Conservation (phyloP, 2,797 vertebrate genomes). For the Cossypha dichroa region DNA sequence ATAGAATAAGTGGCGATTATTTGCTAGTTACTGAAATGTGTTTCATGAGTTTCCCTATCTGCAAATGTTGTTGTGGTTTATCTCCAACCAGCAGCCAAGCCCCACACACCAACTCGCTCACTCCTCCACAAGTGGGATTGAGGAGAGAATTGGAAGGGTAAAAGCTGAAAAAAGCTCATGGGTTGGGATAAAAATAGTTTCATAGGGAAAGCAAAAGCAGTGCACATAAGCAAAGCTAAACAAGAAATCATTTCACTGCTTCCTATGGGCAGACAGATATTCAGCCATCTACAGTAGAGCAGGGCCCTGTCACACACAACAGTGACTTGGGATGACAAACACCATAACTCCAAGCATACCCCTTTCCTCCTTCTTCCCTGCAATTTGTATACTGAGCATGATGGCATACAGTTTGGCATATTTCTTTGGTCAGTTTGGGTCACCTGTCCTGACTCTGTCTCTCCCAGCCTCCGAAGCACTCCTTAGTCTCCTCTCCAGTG, state of each 20-base stretch:
- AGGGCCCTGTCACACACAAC: accelerated
- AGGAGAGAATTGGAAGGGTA: background rate
- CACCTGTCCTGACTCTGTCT: background rate
- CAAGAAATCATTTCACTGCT: background rate
- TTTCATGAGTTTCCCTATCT: background rate
- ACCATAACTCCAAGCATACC: background rate
- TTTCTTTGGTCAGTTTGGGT: background rate
- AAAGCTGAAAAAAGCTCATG: background rate
- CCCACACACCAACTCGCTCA: accelerated
- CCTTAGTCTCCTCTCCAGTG: background rate
- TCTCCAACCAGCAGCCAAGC: background rate
- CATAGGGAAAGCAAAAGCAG: background rate
- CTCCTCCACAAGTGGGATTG: background rate
- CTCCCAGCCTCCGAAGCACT: background rate
- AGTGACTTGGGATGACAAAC: background rate
- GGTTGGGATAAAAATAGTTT: background rate
- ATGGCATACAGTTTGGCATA: background rate
- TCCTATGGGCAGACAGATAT: background rate
- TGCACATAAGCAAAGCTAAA: background rate
- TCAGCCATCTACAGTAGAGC: background rate
- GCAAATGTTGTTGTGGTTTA: background rate
- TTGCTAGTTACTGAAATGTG: background rate
- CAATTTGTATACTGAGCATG: background rate
- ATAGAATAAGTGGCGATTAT: background rate
- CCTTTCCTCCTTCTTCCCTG: background rate